Conservation (phyloP, 2,888 invertebrate species). For the Tinea pellionella region DNA sequence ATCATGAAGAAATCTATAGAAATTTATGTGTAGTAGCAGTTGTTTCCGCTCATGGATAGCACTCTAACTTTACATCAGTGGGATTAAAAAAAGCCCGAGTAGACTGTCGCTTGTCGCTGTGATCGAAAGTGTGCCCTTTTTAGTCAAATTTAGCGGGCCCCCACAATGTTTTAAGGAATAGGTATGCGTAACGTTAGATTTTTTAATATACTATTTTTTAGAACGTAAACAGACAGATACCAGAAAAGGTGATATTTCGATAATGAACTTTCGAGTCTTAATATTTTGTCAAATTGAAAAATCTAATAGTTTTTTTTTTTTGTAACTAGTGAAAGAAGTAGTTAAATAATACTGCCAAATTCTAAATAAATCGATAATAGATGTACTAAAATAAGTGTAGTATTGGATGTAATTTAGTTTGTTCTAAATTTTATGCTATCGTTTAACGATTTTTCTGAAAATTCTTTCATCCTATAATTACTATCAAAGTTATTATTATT, state of each 20-base stretch:
- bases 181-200: background rate
- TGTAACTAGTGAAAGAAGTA: too few relatives aligned
- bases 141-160: constrained; percentile 11
- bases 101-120: constrained; percentile 18
- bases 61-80: constrained; percentile 10
- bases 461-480: too few relatives aligned
- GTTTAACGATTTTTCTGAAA: too few relatives aligned
- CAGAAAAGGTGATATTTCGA: too few relatives aligned
- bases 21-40: too few relatives aligned
- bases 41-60: too few relatives aligned
- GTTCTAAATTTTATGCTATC: background rate
- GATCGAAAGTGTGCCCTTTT: background rate
- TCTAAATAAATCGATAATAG: background rate
- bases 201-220: background rate
- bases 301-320: too few relatives aligned
- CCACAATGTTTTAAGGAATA: background rate
- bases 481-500: too few relatives aligned
- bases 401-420: background rate
- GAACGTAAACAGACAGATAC: background rate
- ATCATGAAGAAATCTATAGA: too few relatives aligned
- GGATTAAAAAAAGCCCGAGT: constrained; percentile 44
- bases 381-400: background rate
- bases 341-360: background rate
- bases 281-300: too few relatives aligned
- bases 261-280: too few relatives aligned